Conservation (phyloP, 2,888 invertebrate genomes). For the Cephus pulcher region DNA sequence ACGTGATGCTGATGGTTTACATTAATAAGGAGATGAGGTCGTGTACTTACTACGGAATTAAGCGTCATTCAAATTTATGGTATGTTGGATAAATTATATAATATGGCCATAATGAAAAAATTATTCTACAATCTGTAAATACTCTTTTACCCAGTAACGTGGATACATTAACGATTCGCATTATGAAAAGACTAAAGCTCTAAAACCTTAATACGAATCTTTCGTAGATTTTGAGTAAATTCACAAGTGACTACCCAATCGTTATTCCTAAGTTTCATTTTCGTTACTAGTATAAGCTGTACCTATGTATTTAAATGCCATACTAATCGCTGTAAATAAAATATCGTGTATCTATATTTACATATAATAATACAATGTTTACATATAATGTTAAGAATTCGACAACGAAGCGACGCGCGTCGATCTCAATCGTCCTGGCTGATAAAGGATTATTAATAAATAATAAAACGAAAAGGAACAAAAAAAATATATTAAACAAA, state of each 20-base stretch:
- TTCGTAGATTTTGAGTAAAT: background rate
- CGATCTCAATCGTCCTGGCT: slow-evolving; percentile 29
- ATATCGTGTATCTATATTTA: slow-evolving; percentile 14
- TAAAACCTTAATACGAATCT: background rate
- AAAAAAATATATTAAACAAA: background rate
- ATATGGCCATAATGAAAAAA: background rate
- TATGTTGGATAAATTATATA: background rate
- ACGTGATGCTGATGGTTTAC: background rate
- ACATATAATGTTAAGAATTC: slow-evolving; percentile 13
- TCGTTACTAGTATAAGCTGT: slow-evolving; percentile 41
- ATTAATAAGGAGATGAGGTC: background rate
- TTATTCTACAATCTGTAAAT: background rate
- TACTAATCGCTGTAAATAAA: slow-evolving; percentile 56
- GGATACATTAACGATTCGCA: background rate
- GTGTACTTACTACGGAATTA: background rate
- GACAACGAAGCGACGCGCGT: slow-evolving; percentile 32
- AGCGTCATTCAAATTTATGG: background rate
- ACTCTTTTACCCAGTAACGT: background rate
- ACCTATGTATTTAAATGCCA: slow-evolving; percentile 58
- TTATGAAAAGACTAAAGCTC: background rate
- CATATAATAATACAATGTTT: background rate
- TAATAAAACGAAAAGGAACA: background rate
- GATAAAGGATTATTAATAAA: background rate
- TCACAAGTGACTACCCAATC: background rate
- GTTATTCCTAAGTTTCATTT: slow-evolving; percentile 4